phyloP scores from a whole-genome alignment of 92 coral and sea anemone genomes.

The Blastomussa wellsi region DNA sequence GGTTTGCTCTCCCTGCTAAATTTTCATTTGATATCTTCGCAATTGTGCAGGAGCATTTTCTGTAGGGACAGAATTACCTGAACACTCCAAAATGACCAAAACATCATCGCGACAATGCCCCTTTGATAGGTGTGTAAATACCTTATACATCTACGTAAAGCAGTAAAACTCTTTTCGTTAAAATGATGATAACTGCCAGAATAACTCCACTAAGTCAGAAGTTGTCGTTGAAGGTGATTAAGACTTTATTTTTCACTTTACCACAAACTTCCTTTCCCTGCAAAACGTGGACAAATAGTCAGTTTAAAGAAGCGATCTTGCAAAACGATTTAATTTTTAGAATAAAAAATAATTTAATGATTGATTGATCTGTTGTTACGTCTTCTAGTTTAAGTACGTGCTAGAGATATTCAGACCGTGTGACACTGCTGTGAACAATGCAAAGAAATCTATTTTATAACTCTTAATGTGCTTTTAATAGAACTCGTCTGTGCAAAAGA shows the following conservation, averaged over 20 bases:
- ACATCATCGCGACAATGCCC: too few relatives aligned
- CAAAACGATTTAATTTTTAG: neutral
- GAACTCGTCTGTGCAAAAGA: conserved; percentile 32
- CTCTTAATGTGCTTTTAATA: conserved; percentile 36
- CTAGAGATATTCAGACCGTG: neutral
- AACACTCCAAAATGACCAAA: too few relatives aligned
- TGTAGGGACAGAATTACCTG: too few relatives aligned
- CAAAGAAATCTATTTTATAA: conserved; percentile 10
- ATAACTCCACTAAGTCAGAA: neutral
- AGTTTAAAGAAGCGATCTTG: neutral
- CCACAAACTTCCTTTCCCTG: conserved; percentile 1
- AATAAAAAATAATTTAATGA: too few relatives aligned
- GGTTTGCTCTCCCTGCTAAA: too few relatives aligned
- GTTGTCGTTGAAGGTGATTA: neutral
- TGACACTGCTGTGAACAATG: conserved; percentile 25
- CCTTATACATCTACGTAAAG: neutral
- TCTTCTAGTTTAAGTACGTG: conserved; percentile 13
- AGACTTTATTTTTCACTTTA: neutral
- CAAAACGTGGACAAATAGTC: neutral
- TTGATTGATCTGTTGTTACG: neutral
- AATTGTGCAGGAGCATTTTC: too few relatives aligned
- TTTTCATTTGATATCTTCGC: too few relatives aligned
- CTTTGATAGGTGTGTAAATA: too few relatives aligned
- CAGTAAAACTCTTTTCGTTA: neutral
- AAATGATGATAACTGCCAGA: neutral